Evolutionary conservation across 2,797 vertebrate genomes (phyloP).

Genomic region (Gymnoscopelus microlampas): DNA sequence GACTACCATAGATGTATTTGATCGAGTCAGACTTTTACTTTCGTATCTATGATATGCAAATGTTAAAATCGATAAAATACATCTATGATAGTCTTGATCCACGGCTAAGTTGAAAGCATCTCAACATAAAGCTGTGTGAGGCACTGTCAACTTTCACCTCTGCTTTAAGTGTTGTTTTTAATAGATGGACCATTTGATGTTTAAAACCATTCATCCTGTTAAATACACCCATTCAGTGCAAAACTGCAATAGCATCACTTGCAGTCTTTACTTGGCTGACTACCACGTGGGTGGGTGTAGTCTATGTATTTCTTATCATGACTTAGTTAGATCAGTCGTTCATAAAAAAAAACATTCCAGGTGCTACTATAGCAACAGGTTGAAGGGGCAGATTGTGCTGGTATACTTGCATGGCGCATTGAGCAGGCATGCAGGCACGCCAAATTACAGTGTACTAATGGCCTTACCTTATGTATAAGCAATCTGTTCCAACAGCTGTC

Average conservation of each 20-base stretch:
- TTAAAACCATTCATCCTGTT: too few relatives aligned
- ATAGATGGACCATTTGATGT: too few relatives aligned
- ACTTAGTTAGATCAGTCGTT: constrained; percentile 26
- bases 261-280: neutral
- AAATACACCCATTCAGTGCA: neutral
- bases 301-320: constrained; percentile 1
- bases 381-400: constrained; percentile 29
- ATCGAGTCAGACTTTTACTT: too few relatives aligned
- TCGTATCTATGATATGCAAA: too few relatives aligned
- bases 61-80: too few relatives aligned
- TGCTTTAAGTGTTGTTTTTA: too few relatives aligned
- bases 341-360: constrained; percentile 40
- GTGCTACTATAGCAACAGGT: constrained; percentile 68
- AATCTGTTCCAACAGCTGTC: constrained; percentile 1
- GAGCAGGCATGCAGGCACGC: constrained; percentile 16
- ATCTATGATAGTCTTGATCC: too few relatives aligned
- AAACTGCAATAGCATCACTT: neutral
- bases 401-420: constrained; percentile 33
- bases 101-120: too few relatives aligned
- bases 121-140: too few relatives aligned
- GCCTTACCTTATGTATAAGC: constrained; percentile 1
- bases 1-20: too few relatives aligned
- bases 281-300: constrained; percentile 4
- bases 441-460: constrained; percentile 16
- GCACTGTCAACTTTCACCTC: too few relatives aligned